Evolutionary conservation across 2,797 vertebrate genomes (phyloP), one percentile per base, ranked within the genome.

Genomic region (Neopelma chrysocephalum): DNA sequence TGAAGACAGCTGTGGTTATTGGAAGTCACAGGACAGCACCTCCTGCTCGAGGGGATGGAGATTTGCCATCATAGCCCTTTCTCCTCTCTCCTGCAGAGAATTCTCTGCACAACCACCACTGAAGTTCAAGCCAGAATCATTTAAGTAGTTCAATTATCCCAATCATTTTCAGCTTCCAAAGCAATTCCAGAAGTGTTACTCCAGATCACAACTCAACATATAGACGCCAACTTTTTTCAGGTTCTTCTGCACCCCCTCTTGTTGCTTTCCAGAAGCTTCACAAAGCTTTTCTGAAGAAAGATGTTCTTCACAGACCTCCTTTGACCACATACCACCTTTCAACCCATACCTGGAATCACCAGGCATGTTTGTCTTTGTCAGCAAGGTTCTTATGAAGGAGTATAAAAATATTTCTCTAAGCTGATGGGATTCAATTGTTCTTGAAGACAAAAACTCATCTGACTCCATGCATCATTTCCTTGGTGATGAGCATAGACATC

Each of bases 301-400:
- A 7, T 1, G 0, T 7, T 29, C 15, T 42, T 85, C 11, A 18
- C 45, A 40, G 10, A 15, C 15, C 23, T 36, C 42, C 43, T 70
- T 16, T 53, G 47, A 34, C 5, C 6, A 38, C 31, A n/a, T 0
- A 42, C 15, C 38, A 51, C 0, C 0, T 68, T 68, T 58, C 36
- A 85, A 17, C 10, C 25, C 48, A 12, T 6, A n/a, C 14, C 60
- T 48, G 22, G 12, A 51, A 58, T 45, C 72, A 27, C 13, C 26
- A 18, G 7, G 8, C 20, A 18, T 2, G 36, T 36, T 47, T 22
- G 32, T 1, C 69, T 34, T 47, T 21, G 32, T 1, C 70, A 89
- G 10, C 9, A 65, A 93, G 9, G 18, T 40, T 29, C 53, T 78
- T 22, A 7, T 2, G 6, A 73, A 2, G 12, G 13, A 84, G 19